Conservation (phyloP, 2,797 vertebrate genomes). For the Molossus molossus region DNA sequence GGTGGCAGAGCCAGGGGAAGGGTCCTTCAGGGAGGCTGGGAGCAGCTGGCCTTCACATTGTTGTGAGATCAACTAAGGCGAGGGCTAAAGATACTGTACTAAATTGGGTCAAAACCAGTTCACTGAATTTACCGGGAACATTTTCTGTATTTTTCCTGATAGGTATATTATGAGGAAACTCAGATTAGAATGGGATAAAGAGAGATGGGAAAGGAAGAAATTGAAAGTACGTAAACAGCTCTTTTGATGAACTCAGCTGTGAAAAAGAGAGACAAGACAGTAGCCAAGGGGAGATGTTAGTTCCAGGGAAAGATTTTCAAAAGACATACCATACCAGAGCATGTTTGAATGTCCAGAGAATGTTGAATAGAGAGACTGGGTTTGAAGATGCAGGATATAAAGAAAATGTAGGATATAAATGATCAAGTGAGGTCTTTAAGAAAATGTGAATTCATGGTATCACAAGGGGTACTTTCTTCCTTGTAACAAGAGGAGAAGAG, state of each 20-base stretch:
- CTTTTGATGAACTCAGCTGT: neutral
- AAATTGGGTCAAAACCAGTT: neutral
- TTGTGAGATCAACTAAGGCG: neutral
- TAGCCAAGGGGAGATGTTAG: neutral
- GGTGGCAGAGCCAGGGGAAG: neutral
- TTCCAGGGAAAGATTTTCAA: neutral
- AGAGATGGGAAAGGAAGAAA: neutral
- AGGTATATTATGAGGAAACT: neutral
- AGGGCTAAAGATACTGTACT: neutral
- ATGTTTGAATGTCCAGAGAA: neutral
- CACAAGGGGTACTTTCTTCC: neutral
- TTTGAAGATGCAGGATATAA: neutral
- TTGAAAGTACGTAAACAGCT: neutral
- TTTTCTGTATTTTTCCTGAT: neutral
- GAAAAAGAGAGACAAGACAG: neutral
- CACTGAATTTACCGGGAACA: neutral
- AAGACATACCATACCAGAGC: neutral
- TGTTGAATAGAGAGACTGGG: neutral
- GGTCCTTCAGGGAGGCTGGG: neutral
- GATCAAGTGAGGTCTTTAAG: neutral
- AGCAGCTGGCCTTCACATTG: neutral
- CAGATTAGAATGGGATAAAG: neutral
- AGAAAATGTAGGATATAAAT: neutral
- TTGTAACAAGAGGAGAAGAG: neutral
- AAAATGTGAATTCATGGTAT: neutral